These are phyloP conservation scores for Planiliza haematocheilus DNA, from an alignment of 2,113 vertebrate genomes.

Conservation along the genomic window DNA sequence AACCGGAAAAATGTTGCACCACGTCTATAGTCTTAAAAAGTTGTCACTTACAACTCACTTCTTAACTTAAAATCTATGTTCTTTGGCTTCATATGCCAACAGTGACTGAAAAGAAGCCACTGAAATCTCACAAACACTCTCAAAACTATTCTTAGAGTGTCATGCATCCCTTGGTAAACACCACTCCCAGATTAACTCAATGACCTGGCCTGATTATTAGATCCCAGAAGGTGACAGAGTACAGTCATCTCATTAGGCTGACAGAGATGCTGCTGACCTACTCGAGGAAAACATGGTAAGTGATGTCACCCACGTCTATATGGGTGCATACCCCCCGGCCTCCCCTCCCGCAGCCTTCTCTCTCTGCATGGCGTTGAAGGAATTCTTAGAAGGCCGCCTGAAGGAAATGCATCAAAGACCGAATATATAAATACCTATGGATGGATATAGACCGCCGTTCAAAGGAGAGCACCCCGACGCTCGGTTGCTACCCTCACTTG, in stretches of 20 bases:
- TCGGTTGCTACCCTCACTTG: conserved; percentile 57
- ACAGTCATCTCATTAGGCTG: conserved; percentile 33
- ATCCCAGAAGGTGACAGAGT: conserved; percentile 31
- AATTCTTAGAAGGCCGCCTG: conserved; percentile 48
- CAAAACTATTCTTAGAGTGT: conserved; percentile 27
- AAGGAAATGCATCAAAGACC: conserved; percentile 64
- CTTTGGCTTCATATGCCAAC: too few species aligned
- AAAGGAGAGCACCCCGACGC: conserved; percentile 1
- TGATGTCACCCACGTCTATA: conserved; percentile 77
- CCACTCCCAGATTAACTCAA: conserved; percentile 29
- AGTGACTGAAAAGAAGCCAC: background rate
- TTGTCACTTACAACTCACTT: too few species aligned
- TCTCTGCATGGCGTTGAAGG: conserved; percentile 36
- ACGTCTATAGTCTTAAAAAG: too few species aligned
- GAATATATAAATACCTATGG: conserved; percentile 72
- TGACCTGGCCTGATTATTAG: conserved; percentile 32
- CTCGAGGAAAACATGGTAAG: conserved; percentile 40
- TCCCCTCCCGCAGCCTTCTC: conserved; percentile 18
- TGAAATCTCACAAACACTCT: background rate
- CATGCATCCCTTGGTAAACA: conserved; percentile 17
- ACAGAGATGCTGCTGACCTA: conserved; percentile 54
- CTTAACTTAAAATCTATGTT: too few species aligned
- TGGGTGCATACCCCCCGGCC: conserved; percentile 22
- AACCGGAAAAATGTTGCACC: too few species aligned
- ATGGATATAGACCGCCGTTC: conserved; percentile 44